Evolutionary conservation across 2,888 invertebrate genomes (phyloP).

Genomic region (Diadromus collaris): DNA sequence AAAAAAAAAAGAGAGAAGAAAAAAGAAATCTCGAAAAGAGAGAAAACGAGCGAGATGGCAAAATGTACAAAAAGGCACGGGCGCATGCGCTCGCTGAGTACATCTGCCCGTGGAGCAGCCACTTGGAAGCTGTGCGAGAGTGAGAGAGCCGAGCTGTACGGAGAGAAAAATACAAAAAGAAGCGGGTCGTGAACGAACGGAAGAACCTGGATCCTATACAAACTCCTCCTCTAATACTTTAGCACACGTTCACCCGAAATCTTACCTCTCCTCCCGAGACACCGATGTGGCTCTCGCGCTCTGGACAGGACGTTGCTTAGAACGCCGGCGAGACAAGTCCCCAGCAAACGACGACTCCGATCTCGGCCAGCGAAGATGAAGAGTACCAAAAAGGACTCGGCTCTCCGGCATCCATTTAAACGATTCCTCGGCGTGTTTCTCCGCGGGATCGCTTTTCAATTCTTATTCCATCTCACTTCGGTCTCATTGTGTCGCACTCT

Average conservation of each 20-base stretch:
- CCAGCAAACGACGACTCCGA: conserved; percentile 13
- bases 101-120: conserved; percentile 60
- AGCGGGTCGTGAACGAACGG: conserved; percentile 4
- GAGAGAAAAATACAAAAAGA: conserved; percentile 14
- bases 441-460: conserved; percentile 47
- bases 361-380: conserved; percentile 17
- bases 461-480: conserved; percentile 3
- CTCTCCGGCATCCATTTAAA: conserved; percentile 21
- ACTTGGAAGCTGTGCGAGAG: conserved; percentile 15
- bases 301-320: conserved; percentile 6
- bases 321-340: neutral
- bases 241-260: conserved; percentile 30
- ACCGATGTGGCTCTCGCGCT: neutral
- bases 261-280: neutral
- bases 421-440: conserved; percentile 34
- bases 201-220: conserved; percentile 52
- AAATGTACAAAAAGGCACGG: conserved; percentile 34
- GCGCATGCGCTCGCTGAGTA: conserved; percentile 62
- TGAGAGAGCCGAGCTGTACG: conserved; percentile 36
- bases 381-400: conserved; percentile 25
- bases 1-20: conserved; percentile 23
- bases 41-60: conserved; percentile 35
- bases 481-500: conserved; percentile 70
- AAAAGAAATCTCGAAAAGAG: conserved; percentile 31
- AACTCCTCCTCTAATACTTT: conserved; percentile 37